phyloP scores from a whole-genome alignment of 2,888 invertebrate genomes.

The Kuschelorhynchus macadamiae region DNA sequence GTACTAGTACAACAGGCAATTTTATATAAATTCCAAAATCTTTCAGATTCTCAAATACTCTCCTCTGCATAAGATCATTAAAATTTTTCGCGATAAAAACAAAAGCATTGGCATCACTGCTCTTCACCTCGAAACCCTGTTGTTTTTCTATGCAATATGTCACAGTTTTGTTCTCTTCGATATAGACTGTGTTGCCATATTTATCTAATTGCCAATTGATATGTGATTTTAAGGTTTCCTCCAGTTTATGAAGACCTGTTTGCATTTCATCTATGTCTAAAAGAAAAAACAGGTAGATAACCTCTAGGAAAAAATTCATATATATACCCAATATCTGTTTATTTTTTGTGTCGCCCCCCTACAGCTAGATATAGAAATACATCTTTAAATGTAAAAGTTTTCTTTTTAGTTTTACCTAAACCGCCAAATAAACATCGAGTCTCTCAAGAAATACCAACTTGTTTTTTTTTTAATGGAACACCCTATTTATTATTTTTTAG shows the following conservation, averaged over 20 bases:
- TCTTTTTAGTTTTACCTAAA: too few species aligned
- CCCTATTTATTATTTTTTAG: too few species aligned
- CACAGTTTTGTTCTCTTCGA: conserved; percentile 58
- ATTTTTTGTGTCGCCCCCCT: too few species aligned
- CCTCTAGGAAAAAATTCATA: too few species aligned
- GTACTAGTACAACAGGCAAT: conserved; percentile 61
- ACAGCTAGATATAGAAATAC: too few species aligned
- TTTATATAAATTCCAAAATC: conserved; percentile 60
- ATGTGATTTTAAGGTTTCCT: conserved; percentile 39
- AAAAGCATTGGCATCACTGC: conserved; percentile 61
- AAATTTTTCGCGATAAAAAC: conserved; percentile 63
- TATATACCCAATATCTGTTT: too few species aligned
- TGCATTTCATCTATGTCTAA: conserved; percentile 47
- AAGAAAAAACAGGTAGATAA: too few species aligned
- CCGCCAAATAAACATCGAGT: too few species aligned
- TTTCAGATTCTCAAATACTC: conserved; percentile 58
- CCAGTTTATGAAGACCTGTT: conserved; percentile 50
- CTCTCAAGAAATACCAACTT: too few species aligned
- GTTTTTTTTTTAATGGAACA: too few species aligned
- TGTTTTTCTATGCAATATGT: conserved; percentile 64
- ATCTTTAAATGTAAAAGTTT: too few species aligned
- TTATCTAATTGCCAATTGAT: conserved; percentile 38
- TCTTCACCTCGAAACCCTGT: conserved; percentile 52
- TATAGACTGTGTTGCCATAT: conserved; percentile 54
- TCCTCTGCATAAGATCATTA: conserved; percentile 55